Percentiles rank a stretch among this genome's conserved stretches.
Conservation (phyloP, 2,797 vertebrate genomes). For the Mycteria americana region DNA sequence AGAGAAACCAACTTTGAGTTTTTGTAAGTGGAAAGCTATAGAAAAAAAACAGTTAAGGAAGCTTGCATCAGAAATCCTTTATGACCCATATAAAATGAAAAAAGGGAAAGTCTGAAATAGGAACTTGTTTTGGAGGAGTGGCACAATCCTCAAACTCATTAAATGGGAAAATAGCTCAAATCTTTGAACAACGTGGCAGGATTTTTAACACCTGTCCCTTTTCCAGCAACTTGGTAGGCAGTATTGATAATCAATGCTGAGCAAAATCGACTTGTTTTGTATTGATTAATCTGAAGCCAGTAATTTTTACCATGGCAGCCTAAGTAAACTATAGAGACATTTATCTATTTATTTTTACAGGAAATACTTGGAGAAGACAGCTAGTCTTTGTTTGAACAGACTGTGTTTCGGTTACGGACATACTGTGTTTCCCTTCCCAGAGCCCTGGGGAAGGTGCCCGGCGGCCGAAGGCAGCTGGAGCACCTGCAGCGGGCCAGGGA, state of each 20-base stretch:
- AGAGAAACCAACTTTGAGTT: neutral
- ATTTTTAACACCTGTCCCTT: neutral
- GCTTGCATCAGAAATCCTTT: neutral
- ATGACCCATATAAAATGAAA: neutral
- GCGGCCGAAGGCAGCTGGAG: neutral
- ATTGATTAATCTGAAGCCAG: neutral
- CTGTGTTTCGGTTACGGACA: neutral
- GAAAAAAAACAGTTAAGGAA: neutral
- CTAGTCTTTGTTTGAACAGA: neutral
- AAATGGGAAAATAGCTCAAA: neutral
- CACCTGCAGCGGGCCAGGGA: neutral
- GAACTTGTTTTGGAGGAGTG: neutral
- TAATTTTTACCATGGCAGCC: neutral
- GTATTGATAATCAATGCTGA: neutral
- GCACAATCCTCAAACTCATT: neutral
- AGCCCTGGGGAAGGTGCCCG: neutral
- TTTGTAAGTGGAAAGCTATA: neutral
- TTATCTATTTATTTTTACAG: neutral
- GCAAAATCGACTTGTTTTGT: neutral
- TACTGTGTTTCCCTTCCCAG: neutral
- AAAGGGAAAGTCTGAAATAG: neutral
- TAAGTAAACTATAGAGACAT: neutral
- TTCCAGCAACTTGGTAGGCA: neutral
- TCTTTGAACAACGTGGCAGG: neutral
- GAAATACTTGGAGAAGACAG: neutral